phyloP scores from a whole-genome alignment of 2,797 vertebrate genomes.

The Lepus townsendii region DNA sequence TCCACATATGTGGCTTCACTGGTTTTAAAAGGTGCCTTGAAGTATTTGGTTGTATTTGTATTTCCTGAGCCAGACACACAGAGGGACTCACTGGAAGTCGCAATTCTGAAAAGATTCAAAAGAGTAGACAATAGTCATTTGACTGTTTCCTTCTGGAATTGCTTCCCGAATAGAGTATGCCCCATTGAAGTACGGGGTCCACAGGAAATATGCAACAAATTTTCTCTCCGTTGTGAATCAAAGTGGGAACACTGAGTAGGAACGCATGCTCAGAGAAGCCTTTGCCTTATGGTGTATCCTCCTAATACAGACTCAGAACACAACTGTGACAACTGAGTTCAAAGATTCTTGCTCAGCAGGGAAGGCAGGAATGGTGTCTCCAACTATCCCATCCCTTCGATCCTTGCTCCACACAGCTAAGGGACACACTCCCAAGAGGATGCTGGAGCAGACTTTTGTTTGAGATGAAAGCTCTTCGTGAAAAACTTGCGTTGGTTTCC shows the following conservation, averaged over 20 bases:
- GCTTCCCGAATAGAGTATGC: not conserved
- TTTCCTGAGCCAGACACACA: constrained; percentile 84
- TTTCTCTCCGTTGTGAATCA: not conserved
- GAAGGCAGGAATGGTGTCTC: not conserved
- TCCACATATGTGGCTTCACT: constrained; percentile 40
- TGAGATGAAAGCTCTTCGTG: not conserved
- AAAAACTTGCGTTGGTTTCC: constrained; percentile 3
- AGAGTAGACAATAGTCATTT: constrained; percentile 67
- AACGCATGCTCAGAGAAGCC: not conserved
- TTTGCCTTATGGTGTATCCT: not conserved
- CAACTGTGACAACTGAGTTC: not conserved
- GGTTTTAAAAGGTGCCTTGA: constrained; percentile 54
- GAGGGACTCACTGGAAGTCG: constrained; percentile 85
- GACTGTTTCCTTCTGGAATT: not conserved
- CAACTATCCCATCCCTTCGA: not conserved
- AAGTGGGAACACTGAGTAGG: not conserved
- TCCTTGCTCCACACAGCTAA: not conserved
- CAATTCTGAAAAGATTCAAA: constrained; percentile 87
- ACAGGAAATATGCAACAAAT: not conserved
- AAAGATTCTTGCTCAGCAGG: not conserved
- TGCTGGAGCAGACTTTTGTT: not conserved
- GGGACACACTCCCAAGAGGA: not conserved
- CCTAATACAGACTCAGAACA: not conserved
- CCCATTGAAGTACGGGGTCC: not conserved
- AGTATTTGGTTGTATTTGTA: not conserved